Conservation (phyloP, 2,888 invertebrate genomes). For the Phymatocera aterrima region DNA sequence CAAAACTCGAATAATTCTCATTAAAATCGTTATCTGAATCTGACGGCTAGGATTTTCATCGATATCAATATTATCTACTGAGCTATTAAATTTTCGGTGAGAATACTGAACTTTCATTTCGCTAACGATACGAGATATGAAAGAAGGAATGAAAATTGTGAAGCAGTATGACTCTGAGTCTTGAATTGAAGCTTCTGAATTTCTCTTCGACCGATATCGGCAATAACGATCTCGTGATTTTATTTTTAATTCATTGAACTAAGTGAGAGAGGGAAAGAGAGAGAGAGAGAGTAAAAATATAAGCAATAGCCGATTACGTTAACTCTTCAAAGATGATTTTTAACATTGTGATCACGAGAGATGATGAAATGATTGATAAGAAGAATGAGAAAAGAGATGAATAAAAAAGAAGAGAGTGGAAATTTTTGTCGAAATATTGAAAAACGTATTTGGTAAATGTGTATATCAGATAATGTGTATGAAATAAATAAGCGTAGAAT, state of each 20-base stretch:
- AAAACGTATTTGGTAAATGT: neutral
- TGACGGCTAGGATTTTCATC: neutral
- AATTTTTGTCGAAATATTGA: neutral
- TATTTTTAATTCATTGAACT: neutral
- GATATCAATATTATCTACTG: slow-evolving; percentile 5
- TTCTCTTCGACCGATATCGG: no score
- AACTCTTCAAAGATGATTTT: neutral
- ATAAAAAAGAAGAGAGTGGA: neutral
- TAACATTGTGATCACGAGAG: neutral
- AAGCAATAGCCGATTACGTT: neutral
- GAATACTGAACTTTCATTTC: no score
- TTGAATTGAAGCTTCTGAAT: no score
- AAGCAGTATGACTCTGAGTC: no score
- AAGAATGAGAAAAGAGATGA: neutral
- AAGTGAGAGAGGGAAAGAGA: no score
- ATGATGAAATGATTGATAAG: neutral
- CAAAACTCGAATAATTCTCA: slow-evolving; percentile 1
- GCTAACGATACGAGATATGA: no score
- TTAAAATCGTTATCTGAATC: neutral
- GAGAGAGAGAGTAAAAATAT: neutral
- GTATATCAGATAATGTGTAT: neutral
- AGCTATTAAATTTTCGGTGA: no score
- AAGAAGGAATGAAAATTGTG: no score
- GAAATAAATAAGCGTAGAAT: neutral
- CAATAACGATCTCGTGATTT: no score